phyloP scores from a whole-genome alignment of 1,140 invertebrate species.

The Lethrus apterus region DNA sequence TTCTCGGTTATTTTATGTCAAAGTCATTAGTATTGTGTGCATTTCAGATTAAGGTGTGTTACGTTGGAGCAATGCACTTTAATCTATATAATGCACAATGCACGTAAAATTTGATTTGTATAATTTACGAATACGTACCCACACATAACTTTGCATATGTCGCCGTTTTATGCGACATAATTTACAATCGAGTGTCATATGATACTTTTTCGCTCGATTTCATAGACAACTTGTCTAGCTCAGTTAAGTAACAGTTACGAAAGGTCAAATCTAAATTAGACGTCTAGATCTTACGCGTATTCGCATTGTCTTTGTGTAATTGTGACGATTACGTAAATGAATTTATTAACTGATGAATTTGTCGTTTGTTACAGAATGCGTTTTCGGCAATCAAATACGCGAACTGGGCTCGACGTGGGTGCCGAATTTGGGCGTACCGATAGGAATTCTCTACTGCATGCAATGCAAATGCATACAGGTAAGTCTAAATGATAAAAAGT shows the following conservation, averaged over 20 bases:
- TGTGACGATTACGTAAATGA: neutral
- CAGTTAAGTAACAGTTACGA: constrained; percentile 10
- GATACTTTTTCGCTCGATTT: too few species aligned
- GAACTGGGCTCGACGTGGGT: constrained; percentile 84
- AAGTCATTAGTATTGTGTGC: too few species aligned
- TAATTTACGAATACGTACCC: too few species aligned
- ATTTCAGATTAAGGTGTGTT: too few species aligned
- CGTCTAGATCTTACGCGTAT: constrained; percentile 1
- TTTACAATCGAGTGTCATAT: too few species aligned
- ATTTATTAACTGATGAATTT: constrained; percentile 14
- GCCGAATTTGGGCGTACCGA: constrained; percentile 81
- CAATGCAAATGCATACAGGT: constrained; percentile 87
- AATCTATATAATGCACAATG: too few species aligned
- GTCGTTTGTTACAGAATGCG: constrained; percentile 72
- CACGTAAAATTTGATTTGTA: too few species aligned
- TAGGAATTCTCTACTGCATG: constrained; percentile 89
- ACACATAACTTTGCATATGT: too few species aligned
- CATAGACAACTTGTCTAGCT: constrained; percentile 19
- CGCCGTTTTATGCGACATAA: too few species aligned
- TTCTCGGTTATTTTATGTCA: too few species aligned
- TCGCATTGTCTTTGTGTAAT: neutral
- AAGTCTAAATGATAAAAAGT: constrained; percentile 49
- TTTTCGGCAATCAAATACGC: constrained; percentile 75
- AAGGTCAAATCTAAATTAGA: constrained; percentile 20
- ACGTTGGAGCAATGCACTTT: too few species aligned